Conservation (phyloP, 2,797 vertebrate genomes). For the Trachops cirrhosus region DNA sequence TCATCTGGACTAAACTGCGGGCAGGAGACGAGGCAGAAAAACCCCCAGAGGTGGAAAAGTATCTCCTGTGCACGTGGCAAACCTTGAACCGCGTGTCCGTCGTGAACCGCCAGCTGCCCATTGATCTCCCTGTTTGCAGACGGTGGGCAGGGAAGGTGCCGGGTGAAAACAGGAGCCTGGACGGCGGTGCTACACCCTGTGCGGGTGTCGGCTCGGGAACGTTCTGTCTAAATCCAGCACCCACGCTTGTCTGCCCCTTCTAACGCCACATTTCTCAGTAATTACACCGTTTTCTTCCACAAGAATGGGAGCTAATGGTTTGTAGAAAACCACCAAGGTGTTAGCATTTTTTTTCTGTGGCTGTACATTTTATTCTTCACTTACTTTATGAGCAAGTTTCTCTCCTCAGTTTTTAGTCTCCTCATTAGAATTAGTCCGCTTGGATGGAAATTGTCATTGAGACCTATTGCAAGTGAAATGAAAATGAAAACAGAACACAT, state of each 20-base stretch:
- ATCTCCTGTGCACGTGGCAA: constrained; percentile 79
- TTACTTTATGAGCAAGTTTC: not conserved
- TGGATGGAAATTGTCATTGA: too few relatives aligned
- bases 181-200: constrained; percentile 37
- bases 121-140: constrained; percentile 70
- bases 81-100: constrained; percentile 73
- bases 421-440: not conserved
- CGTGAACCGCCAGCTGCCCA: constrained; percentile 66
- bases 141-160: constrained; percentile 65
- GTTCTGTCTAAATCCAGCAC: constrained; percentile 39
- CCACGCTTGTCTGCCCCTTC: not conserved
- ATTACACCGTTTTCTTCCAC: not conserved
- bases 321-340: not conserved
- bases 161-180: constrained; percentile 60
- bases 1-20: constrained; percentile 88
- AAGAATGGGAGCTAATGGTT: not conserved
- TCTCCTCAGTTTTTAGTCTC: not conserved
- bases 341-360: not conserved
- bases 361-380: not conserved
- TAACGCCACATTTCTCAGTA: not conserved
- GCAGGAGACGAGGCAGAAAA: constrained; percentile 89
- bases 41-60: constrained; percentile 73
- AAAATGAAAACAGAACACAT: not conserved
- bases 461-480: rapidly evolving
- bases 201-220: constrained; percentile 47